Evolutionary conservation across 2,888 invertebrate species (phyloP).

Genomic region (Herminia tarsipennalis): DNA sequence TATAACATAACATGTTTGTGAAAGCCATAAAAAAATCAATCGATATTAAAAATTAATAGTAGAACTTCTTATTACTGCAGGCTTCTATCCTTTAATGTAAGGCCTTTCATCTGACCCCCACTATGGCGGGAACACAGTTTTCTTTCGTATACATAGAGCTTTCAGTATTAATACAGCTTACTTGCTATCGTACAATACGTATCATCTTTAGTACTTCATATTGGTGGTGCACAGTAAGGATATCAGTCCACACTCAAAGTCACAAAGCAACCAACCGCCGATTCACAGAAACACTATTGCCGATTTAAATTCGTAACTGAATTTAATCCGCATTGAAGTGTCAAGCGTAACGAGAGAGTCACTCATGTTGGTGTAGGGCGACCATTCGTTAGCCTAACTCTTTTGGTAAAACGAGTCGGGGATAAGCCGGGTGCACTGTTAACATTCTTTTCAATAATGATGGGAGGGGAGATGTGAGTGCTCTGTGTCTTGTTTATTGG

Average conservation of each 20-base stretch:
- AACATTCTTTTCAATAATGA: slow-evolving; percentile 85
- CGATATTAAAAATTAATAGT: too few species aligned
- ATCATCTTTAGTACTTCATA: too few species aligned
- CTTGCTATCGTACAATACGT: too few species aligned
- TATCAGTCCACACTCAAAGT: slow-evolving; percentile 25
- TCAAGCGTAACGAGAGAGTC: slow-evolving; percentile 75
- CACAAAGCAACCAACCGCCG: slow-evolving; percentile 21
- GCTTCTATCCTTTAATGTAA: too few species aligned
- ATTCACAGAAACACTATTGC: slow-evolving; percentile 38
- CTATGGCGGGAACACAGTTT: too few species aligned
- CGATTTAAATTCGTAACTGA: slow-evolving; percentile 67
- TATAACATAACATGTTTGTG: too few species aligned
- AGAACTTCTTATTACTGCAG: too few species aligned
- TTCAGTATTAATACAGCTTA: too few species aligned
- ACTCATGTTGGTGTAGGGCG: slow-evolving; percentile 62
- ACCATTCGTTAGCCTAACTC: slow-evolving; percentile 84
- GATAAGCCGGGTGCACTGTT: slow-evolving; percentile 81
- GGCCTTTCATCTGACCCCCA: too few species aligned
- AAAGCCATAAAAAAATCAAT: too few species aligned
- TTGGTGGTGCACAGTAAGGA: too few species aligned
- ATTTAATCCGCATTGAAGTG: slow-evolving; percentile 80
- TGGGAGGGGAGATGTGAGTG: slow-evolving; percentile 73
- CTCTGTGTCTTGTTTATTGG: slow-evolving; percentile 83
- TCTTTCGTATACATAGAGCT: too few species aligned
- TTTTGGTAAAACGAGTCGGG: slow-evolving; percentile 83